Evolutionary conservation across 2,113 vertebrate species (phyloP).

Genomic region (Eonycteris spelaea): DNA sequence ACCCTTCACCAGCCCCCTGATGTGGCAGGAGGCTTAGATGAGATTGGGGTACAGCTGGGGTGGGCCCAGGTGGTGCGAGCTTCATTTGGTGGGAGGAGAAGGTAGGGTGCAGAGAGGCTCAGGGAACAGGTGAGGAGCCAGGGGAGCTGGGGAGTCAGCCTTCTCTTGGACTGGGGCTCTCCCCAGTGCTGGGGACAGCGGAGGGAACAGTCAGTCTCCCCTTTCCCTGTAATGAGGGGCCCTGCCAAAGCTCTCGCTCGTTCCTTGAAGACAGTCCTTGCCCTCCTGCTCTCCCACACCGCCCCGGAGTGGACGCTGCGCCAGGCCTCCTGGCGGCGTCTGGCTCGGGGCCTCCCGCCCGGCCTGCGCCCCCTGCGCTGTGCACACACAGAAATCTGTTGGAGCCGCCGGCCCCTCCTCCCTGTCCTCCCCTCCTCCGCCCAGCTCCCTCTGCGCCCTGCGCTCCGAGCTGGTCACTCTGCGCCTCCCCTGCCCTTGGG

Average conservation of each 20-base stretch:
- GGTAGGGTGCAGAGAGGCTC: background rate
- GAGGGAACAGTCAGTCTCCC: background rate
- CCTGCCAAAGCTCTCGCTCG: accelerated
- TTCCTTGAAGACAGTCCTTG: background rate
- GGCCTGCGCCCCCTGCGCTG: background rate
- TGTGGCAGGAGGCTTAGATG: background rate
- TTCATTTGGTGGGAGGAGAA: background rate
- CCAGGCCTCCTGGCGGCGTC: background rate
- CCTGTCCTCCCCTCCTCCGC: background rate
- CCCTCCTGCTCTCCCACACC: background rate
- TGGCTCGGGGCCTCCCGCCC: background rate
- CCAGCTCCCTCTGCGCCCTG: background rate
- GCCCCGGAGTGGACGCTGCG: background rate
- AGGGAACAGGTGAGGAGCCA: background rate
- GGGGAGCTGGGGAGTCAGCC: background rate
- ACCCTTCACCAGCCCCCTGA: too few relatives aligned
- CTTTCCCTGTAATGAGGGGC: background rate
- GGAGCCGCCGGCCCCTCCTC: background rate
- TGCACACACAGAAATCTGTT: background rate
- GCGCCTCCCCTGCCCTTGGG: background rate
- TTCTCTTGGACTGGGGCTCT: background rate
- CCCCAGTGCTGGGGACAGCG: background rate
- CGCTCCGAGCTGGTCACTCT: background rate
- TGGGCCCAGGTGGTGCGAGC: background rate
- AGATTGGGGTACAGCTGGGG: background rate